These are phyloP conservation scores for Pandemis heparana DNA, from an alignment of 2,888 invertebrate species.

Conservation along the genomic window DNA sequence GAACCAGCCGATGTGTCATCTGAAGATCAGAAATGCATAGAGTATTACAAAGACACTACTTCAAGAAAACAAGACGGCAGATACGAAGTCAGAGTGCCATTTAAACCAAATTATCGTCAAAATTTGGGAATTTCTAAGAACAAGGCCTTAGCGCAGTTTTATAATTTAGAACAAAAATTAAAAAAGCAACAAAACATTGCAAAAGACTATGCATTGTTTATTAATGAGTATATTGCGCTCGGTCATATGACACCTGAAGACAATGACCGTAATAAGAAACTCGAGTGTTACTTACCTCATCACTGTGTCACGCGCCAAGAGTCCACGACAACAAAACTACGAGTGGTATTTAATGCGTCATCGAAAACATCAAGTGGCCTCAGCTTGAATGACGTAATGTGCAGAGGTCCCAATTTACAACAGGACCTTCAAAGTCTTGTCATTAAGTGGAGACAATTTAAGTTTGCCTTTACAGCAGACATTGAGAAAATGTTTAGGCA, in stretches of 20 bases:
- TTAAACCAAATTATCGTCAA: not conserved
- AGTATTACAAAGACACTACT: not conserved
- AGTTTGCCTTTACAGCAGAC: not conserved
- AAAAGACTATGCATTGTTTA: no score
- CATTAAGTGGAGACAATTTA: not conserved
- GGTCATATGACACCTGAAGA: no score
- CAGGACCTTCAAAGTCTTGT: not conserved
- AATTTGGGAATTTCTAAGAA: not conserved
- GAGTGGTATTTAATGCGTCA: no score
- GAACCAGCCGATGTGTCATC: not conserved
- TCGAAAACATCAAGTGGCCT: no score
- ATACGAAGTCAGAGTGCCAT: not conserved
- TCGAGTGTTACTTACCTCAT: no score
- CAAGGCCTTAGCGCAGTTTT: not conserved
- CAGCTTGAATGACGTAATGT: not conserved
- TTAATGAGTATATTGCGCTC: no score
- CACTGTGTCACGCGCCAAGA: no score
- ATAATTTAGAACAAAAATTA: no score
- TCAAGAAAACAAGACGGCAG: not conserved
- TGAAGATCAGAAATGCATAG: not conserved
- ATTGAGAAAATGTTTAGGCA: not conserved
- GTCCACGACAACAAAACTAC: no score
- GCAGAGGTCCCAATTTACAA: not conserved
- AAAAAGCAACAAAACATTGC: no score
- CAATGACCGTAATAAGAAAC: no score